A percentile compares a stretch with the other conserved stretches of the same genome.
phyloP scores from a whole-genome alignment of 2,888 invertebrate species.

The Lycophotia porphyrea region DNA sequence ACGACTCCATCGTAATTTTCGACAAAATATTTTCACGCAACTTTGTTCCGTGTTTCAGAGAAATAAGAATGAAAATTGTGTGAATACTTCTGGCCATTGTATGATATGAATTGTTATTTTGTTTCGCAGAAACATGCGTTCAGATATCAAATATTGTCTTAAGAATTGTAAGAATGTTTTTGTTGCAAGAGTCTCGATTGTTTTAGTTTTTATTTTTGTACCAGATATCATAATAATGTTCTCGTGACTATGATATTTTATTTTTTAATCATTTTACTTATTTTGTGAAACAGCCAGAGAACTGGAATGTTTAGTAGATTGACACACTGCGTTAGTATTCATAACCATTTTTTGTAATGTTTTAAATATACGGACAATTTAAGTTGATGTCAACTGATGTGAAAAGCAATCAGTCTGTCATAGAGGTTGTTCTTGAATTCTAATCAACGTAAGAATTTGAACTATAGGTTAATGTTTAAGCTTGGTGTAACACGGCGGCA shows the following conservation, averaged over 20 bases:
- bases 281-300: neutral
- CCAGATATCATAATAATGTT: neutral
- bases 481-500: no score
- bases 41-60: constrained; percentile 22
- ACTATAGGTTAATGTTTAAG: no score
- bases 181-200: neutral
- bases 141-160: constrained; percentile 56
- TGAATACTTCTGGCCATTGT: neutral
- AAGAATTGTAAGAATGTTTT: constrained; percentile 38
- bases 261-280: neutral
- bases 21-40: constrained; percentile 19
- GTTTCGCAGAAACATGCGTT: constrained; percentile 39
- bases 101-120: constrained; percentile 40
- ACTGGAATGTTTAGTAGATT: neutral
- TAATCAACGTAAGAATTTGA: neutral
- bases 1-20: constrained; percentile 21
- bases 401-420: neutral
- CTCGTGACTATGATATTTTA: neutral
- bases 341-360: neutral
- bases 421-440: neutral
- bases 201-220: constrained; percentile 22
- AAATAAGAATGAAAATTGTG: neutral
- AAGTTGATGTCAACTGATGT: neutral
- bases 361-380: neutral
- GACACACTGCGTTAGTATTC: no score